phyloP scores from a whole-genome alignment of 2,888 invertebrate species.

The Netelia fuscicornis region DNA sequence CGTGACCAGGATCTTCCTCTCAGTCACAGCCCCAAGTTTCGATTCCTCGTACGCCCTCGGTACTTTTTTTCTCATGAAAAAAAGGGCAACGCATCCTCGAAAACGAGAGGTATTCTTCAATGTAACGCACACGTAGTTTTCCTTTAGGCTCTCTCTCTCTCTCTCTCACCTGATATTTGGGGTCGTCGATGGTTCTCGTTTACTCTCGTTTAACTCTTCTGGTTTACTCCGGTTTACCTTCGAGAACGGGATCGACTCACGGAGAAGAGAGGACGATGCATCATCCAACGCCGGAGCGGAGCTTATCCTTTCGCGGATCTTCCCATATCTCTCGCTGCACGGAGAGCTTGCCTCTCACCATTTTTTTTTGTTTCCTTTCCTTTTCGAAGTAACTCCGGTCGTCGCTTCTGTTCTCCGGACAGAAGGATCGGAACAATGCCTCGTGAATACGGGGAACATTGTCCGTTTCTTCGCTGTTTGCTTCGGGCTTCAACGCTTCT shows the following conservation, averaged over 20 bases:
- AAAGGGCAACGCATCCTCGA: constrained; percentile 17
- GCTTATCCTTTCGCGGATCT: constrained; percentile 77
- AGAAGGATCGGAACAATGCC: constrained; percentile 50
- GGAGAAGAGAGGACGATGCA: constrained; percentile 74
- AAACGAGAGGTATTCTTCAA: constrained; percentile 28
- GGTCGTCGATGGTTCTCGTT: constrained; percentile 9
- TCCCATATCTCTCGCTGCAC: constrained; percentile 68
- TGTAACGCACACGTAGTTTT: neutral
- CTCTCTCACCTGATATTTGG: neutral
- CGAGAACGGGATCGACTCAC: constrained; percentile 23
- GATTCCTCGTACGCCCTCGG: constrained; percentile 1
- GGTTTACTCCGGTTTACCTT: constrained; percentile 33
- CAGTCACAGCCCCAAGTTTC: constrained; percentile 6
- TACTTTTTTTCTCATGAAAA: constrained; percentile 11
- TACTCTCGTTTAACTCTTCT: neutral
- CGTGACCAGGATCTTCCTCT: constrained; percentile 69
- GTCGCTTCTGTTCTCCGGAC: constrained; percentile 10
- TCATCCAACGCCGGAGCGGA: constrained; percentile 72
- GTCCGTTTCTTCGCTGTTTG: constrained; percentile 10
- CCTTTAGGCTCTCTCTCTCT: constrained; percentile 8
- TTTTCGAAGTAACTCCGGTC: neutral
- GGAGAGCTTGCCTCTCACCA: constrained; percentile 2
- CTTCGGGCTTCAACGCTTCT: constrained; percentile 18
- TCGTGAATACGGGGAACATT: constrained; percentile 15
- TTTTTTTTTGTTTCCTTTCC: neutral